phyloP scores from a whole-genome alignment of 2,797 vertebrate genomes.

The Graptemys geographica region DNA sequence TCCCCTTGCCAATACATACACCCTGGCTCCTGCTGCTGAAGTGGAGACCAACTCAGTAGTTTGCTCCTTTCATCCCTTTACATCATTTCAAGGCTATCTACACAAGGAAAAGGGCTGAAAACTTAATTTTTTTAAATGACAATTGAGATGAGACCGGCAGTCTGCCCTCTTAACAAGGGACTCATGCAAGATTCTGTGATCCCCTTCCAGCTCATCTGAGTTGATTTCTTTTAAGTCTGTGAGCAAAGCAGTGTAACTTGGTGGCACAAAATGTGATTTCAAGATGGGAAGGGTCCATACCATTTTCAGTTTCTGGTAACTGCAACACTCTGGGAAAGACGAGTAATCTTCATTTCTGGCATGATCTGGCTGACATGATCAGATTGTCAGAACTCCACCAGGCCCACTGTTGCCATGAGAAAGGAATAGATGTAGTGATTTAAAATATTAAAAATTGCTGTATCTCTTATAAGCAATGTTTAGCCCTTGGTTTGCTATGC shows the following conservation, averaged over 20 bases:
- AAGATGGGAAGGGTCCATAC: not conserved
- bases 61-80: not conserved
- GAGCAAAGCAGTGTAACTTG: not conserved
- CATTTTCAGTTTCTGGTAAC: not conserved
- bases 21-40: not conserved
- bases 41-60: not conserved
- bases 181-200: not conserved
- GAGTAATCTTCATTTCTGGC: not conserved
- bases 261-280: not conserved
- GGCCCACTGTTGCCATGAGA: not conserved
- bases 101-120: not conserved
- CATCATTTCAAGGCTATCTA: not conserved
- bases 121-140: not conserved
- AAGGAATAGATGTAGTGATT: not conserved
- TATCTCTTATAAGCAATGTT: not conserved
- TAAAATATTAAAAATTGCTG: not conserved
- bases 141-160: not conserved
- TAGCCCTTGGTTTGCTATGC: not conserved
- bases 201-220: not conserved
- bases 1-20: not conserved
- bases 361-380: not conserved
- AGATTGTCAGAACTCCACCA: not conserved
- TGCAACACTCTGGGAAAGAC: not conserved
- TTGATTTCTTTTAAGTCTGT: not conserved
- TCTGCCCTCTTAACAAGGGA: not conserved